A percentile compares a stretch with the other conserved stretches of the same genome.
Evolutionary conservation across 1,140 invertebrate species (phyloP).

Genomic region (Ruditapes philippinarum): DNA sequence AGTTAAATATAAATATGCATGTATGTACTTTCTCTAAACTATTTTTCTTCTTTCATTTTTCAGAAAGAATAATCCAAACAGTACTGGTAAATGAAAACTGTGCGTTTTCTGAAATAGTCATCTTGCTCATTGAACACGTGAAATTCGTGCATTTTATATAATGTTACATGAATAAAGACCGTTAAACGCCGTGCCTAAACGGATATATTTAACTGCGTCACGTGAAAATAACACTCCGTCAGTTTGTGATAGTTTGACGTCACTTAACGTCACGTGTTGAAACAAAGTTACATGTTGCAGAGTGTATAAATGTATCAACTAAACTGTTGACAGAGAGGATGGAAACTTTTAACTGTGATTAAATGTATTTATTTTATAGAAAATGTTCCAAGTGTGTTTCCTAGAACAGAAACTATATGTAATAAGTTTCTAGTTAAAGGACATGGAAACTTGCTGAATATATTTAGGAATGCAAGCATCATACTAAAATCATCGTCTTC

Average conservation of each 20-base stretch:
- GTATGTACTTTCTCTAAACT: not conserved
- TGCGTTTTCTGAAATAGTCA: not conserved
- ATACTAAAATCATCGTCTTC: no score
- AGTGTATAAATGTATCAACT: no score
- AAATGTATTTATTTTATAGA: no score
- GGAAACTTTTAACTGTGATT: no score
- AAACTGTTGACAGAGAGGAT: no score
- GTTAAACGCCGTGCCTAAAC: not conserved
- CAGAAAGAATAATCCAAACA: not conserved
- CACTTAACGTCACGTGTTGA: no score
- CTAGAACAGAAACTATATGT: no score
- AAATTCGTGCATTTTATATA: not conserved
- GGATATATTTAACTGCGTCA: not conserved
- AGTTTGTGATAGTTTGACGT: not conserved
- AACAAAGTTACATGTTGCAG: no score
- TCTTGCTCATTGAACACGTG: not conserved
- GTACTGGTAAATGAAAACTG: not conserved
- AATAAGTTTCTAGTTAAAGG: no score
- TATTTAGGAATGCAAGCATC: no score
- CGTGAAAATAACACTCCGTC: not conserved
- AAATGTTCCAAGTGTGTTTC: no score
- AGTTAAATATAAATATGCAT: not conserved
- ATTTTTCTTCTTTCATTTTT: not conserved
- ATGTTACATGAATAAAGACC: not conserved
- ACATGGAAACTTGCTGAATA: no score